Evolutionary conservation across 2,113 vertebrate species (phyloP), one percentile per base, ranked within the genome.

Genomic region (Carlito syrichta): DNA sequence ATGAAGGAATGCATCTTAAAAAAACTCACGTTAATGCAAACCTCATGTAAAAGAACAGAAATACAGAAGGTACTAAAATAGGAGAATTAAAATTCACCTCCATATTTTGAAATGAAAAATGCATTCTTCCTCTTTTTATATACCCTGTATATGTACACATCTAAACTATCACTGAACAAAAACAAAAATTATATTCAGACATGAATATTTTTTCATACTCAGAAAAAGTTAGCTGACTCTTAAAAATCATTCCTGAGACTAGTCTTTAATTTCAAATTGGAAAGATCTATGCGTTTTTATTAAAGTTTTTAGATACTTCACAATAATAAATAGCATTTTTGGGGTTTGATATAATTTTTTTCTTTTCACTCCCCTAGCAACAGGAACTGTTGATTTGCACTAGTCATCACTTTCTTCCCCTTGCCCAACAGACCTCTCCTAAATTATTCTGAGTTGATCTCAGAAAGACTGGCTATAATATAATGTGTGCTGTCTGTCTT

Each of bases 1-100:
- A 92, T 93, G 89, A 96, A 97, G 88, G 95, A 92, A 97, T 97
- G 76, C 19, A 95, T 56, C 74, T 97, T 91, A 71, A 93, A 96
- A 95, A 96, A 74, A 94, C 25, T 8, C 86, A 52, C 63, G 89
- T 88, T 96, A 97, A 96, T 97, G 84, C 76, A 88, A 97, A 96
- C 92, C 92, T 95, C 91, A 88, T 97, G 95, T 85, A 97, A 89
- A 87, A 85, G 73, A 94, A 76, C 50, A 83, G 87, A 66, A 96
- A 96, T 45, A 86, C 22, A 95, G 60, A 91, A 10, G 32, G 16
- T 22, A 71, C n/a, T 95, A 85, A 92, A 89, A 38, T 43, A 74
- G 35, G 43, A 30, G 19, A 48, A 90, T 84, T 84, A 90, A 94
- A 97, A 81, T 96, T 2, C 11, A 76, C 38, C 68, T 96, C 45